A percentile compares a stretch with the other conserved stretches of the same genome.
phyloP scores from a whole-genome alignment of 1,140 invertebrate genomes.

The Drosophila bipectinata region DNA sequence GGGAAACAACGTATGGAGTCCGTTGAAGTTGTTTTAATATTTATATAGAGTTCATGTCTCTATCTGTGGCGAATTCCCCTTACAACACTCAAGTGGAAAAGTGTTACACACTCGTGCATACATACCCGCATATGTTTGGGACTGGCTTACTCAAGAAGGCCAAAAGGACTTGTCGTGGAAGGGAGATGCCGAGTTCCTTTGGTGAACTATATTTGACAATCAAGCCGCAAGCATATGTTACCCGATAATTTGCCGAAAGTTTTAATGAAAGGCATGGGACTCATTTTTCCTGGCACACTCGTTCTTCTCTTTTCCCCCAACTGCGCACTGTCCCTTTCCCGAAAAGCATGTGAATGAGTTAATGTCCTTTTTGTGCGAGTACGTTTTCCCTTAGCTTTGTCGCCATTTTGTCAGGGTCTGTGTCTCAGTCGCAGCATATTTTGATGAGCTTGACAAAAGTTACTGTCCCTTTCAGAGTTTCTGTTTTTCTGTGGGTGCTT shows the following conservation, averaged over 20 bases:
- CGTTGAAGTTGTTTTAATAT: slow-evolving; percentile 68
- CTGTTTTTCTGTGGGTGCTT: slow-evolving; percentile 8
- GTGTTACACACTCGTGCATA: slow-evolving; percentile 57
- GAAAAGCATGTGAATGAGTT: slow-evolving; percentile 16
- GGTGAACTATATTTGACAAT: slow-evolving; percentile 70
- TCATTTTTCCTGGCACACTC: slow-evolving; percentile 72
- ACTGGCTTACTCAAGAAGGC: slow-evolving; percentile 38
- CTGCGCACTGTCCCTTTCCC: neutral
- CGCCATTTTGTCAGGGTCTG: slow-evolving; percentile 62
- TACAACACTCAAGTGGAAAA: slow-evolving; percentile 77
- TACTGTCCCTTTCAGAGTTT: slow-evolving; percentile 20
- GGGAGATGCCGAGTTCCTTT: slow-evolving; percentile 17
- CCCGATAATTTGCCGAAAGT: slow-evolving; percentile 84
- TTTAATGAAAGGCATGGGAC: slow-evolving; percentile 84
- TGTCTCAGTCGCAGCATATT: slow-evolving; percentile 64
- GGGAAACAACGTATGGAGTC: slow-evolving; percentile 56
- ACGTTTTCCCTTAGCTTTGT: slow-evolving; percentile 36
- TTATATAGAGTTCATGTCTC: slow-evolving; percentile 62
- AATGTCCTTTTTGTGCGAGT: slow-evolving; percentile 46
- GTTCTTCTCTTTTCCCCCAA: neutral
- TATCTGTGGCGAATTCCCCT: slow-evolving; percentile 62
- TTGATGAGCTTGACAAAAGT: slow-evolving; percentile 76
- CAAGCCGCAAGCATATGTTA: slow-evolving; percentile 83
- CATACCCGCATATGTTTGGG: slow-evolving; percentile 2
- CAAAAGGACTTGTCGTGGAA: neutral